Evolutionary conservation across 2,888 invertebrate species (phyloP).

Genomic region (Caenorhabditis plicata): DNA sequence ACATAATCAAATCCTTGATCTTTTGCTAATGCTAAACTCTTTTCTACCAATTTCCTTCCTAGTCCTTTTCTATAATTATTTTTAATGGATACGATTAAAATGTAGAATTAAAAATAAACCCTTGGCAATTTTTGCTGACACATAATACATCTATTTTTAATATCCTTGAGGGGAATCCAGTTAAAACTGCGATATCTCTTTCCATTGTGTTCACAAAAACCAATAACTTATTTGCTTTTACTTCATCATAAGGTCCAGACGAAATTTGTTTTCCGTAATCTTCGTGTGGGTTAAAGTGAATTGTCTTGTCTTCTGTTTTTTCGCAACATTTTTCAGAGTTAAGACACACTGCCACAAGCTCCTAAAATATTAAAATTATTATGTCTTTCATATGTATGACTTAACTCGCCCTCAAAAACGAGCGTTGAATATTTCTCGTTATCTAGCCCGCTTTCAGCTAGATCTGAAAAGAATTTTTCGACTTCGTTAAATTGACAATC

Average conservation of each 20-base stretch:
- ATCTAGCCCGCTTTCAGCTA: slow-evolving; percentile 32
- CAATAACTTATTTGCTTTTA: slow-evolving; percentile 35
- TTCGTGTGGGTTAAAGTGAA: slow-evolving; percentile 32
- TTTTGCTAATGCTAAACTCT: slow-evolving; percentile 21
- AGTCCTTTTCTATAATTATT: slow-evolving; percentile 32
- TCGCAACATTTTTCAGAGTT: slow-evolving; percentile 27
- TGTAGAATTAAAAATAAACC: slow-evolving; percentile 5
- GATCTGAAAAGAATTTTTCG: slow-evolving; percentile 41
- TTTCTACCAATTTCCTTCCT: slow-evolving; percentile 23
- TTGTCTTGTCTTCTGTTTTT: background rate
- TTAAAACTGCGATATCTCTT: slow-evolving; percentile 21
- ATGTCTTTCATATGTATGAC: background rate
- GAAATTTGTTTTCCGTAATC: slow-evolving; percentile 9
- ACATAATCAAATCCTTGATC: slow-evolving; percentile 25
- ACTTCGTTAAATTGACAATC: slow-evolving; percentile 35
- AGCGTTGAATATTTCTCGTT: slow-evolving; percentile 31
- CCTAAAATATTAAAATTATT: slow-evolving; percentile 4
- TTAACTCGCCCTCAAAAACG: slow-evolving; percentile 21
- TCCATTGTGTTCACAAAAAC: slow-evolving; percentile 35
- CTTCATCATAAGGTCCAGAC: slow-evolving; percentile 26
- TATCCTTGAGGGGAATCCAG: slow-evolving; percentile 9
- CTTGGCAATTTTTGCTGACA: slow-evolving; percentile 33
- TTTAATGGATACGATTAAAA: background rate
- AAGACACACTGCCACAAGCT: slow-evolving; percentile 32
- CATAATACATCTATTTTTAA: slow-evolving; percentile 48